Percentiles rank a stretch among this genome's conserved stretches.
phyloP scores from a whole-genome alignment of 2,888 invertebrate species.

The Leucoptera coffeella region DNA sequence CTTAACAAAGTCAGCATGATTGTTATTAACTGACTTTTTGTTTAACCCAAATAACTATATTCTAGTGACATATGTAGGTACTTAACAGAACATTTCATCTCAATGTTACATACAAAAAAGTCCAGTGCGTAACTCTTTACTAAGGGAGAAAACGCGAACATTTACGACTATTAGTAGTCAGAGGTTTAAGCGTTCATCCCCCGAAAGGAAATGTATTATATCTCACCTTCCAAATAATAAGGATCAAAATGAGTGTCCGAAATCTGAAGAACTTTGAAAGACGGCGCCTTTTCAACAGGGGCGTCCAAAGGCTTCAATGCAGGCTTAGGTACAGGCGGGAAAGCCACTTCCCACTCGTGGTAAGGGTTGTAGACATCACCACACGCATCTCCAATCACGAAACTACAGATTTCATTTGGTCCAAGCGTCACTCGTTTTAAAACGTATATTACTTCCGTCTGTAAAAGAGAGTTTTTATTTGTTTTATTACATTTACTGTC shows the following conservation, averaged over 20 bases:
- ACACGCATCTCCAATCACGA: constrained; percentile 88
- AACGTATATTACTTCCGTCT: constrained; percentile 78
- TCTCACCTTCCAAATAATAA: constrained; percentile 74
- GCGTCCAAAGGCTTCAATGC: constrained; percentile 55
- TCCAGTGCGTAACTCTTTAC: too few species aligned
- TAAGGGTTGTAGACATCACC: constrained; percentile 86
- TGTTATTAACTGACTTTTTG: too few species aligned
- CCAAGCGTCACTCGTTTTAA: constrained; percentile 70
- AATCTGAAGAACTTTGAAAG: constrained; percentile 88
- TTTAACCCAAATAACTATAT: too few species aligned
- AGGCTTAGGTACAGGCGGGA: constrained; percentile 86
- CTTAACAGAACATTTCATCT: too few species aligned
- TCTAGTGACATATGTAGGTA: too few species aligned
- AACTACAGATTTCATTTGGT: constrained; percentile 88
- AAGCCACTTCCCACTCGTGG: constrained; percentile 86
- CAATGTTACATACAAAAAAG: too few species aligned
- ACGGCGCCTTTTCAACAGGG: constrained; percentile 69
- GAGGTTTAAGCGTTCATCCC: too few species aligned
- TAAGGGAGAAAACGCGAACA: too few species aligned
- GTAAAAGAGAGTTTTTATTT: too few species aligned
- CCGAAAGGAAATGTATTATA: neutral
- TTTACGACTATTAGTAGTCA: too few species aligned
- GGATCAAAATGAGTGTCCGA: constrained; percentile 96
- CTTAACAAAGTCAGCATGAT: too few species aligned
- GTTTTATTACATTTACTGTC: too few species aligned